phyloP scores from a whole-genome alignment of 2,113 vertebrate genomes.

The Anolis carolinensis region DNA sequence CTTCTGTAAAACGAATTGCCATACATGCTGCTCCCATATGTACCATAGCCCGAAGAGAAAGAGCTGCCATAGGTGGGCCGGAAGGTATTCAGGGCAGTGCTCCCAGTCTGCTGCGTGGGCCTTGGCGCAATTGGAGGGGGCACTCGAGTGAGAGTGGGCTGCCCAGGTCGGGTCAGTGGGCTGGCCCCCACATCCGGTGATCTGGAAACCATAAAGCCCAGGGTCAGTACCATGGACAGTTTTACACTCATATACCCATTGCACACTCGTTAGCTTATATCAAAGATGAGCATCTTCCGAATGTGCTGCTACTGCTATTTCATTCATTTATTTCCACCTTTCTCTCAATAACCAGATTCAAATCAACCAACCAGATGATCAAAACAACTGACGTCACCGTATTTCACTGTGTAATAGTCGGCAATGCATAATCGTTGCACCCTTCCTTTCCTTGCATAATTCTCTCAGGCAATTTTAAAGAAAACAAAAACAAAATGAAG shows the following conservation, averaged over 20 bases:
- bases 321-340: too few species aligned
- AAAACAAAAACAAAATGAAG: too few species aligned
- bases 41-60: conserved; percentile 85
- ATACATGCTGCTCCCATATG: conserved; percentile 83
- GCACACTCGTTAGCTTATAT: neutral
- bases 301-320: neutral
- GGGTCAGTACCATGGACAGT: conserved; percentile 28
- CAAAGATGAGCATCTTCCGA: neutral
- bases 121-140: conserved; percentile 88
- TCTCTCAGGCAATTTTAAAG: too few species aligned
- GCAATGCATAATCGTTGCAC: too few species aligned
- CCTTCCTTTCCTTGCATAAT: too few species aligned
- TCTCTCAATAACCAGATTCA: too few species aligned
- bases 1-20: conserved; percentile 84
- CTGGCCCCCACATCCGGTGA: conserved; percentile 82
- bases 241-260: neutral
- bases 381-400: too few species aligned
- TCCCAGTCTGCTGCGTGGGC: conserved; percentile 81
- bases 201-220: conserved; percentile 69
- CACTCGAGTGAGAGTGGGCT: conserved; percentile 84
- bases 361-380: too few species aligned
- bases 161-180: conserved; percentile 76
- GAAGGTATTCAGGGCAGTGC: conserved; percentile 75
- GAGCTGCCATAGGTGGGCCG: conserved; percentile 85
- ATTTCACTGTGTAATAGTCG: too few species aligned